Base-by-base conservation (phyloP, 2,113 vertebrate species). In the Zootoca vivipara region DNA sequence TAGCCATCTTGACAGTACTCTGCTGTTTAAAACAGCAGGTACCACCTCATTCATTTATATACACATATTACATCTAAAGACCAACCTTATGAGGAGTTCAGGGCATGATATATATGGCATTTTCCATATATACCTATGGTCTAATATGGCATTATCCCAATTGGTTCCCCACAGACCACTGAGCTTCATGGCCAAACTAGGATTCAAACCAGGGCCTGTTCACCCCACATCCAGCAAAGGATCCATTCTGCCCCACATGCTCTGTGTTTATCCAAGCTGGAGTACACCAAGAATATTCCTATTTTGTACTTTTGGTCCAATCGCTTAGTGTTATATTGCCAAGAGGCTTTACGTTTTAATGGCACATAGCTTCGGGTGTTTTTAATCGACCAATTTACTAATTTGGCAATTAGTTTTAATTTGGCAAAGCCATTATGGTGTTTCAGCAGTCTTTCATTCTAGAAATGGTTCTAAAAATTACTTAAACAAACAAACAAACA, bases 1-100 rank as follows among this genome's bases (percentile, higher is more conserved):
- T 85, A 92, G 89, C 83, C 85, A 90, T 58, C 75, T 89, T 89
- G 30, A 24, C 35, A 35, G 58, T 1, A 7, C 84, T 86, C 75
- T 82, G 38, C 58, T 85, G 78, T 72, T 91, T 65, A 62, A 83
- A 89, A 75, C 12, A 28, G 52, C 52, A 89, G 77, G 42, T 58
- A 77, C 30, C 85, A 40, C 10, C 67, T 42, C 15, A 72, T 30
- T 62, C 38, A 22, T 72, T 30, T 22, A 46, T 26, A 30, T 70
- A 38, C 42, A 22, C 15, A 18, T 56, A 3, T 70, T 22, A 22
- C 22, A 80, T 87, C n/a, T 30, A 30, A 6, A 81, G 38, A 3
- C 12, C 62, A 33, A 20, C 18, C 62, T 67, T 85, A 56, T 6
- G 78, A 70, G n/a, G 22, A 86, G 1, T n/a, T 46, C 42, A 10